Percentiles rank a stretch among this genome's conserved stretches.
Evolutionary conservation across 2,113 vertebrate genomes (phyloP).

Genomic region (Chaetodon auriga): DNA sequence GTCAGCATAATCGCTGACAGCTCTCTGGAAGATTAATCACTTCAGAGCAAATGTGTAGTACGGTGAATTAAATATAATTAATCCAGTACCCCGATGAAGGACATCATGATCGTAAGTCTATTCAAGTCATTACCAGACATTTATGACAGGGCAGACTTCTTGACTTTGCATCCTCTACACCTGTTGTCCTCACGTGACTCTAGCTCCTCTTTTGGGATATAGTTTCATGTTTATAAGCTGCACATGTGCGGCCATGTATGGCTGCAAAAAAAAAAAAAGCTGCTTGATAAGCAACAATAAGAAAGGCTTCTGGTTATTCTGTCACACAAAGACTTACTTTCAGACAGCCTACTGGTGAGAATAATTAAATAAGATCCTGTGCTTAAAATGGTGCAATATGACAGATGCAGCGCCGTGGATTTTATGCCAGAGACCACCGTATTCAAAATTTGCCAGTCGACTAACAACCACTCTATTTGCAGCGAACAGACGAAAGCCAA

Average conservation of each 20-base stretch:
- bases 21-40: slow-evolving; percentile 79
- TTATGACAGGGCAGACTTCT: slow-evolving; percentile 4
- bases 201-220: not conserved
- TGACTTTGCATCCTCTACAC: slow-evolving; percentile 14
- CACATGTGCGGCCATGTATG: not conserved
- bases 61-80: slow-evolving; percentile 65
- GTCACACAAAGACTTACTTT: not conserved
- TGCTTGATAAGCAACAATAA: not conserved
- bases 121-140: not conserved
- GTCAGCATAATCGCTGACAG: slow-evolving; percentile 82
- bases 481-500: not conserved
- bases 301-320: not conserved
- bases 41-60: slow-evolving; percentile 49
- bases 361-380: not conserved
- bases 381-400: not conserved
- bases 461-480: not conserved
- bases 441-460: not conserved
- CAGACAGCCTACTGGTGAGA: not conserved
- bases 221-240: not conserved
- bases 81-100: slow-evolving; percentile 52
- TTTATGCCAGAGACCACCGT: not conserved
- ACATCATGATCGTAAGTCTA: slow-evolving; percentile 46
- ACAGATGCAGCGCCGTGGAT: not conserved
- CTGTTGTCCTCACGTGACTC: not conserved
- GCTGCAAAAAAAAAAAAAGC: not conserved